These are phyloP conservation scores for Choristoneura rosaceana DNA, from an alignment of 2,888 invertebrate genomes.

Conservation along the genomic window DNA sequence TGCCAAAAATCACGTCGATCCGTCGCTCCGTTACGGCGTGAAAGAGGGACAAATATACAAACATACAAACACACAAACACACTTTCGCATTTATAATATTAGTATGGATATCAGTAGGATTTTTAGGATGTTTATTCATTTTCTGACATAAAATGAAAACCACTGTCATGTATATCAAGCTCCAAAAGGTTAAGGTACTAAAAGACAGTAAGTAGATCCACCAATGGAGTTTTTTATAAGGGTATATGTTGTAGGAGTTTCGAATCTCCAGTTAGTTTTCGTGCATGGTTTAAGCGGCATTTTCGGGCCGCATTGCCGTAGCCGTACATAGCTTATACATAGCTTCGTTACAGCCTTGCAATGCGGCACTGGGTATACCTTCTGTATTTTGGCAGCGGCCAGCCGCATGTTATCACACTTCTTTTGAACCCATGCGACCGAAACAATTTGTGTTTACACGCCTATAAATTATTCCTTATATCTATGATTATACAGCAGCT, in stretches of 20 bases:
- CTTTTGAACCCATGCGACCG: background rate
- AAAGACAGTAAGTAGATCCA: background rate
- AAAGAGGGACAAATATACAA: too few relatives aligned
- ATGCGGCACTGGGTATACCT: constrained; percentile 43
- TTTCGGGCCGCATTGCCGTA: constrained; percentile 45
- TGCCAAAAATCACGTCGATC: too few relatives aligned
- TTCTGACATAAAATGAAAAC: too few relatives aligned
- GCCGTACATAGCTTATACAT: constrained; percentile 37
- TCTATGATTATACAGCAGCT: too few relatives aligned
- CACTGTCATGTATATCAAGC: background rate
- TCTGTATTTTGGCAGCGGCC: constrained; percentile 28
- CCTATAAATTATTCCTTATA: too few relatives aligned
- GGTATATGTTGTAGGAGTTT: constrained; percentile 30
- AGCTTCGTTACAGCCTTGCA: constrained; percentile 47
- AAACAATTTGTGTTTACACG: background rate
- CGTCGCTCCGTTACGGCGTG: too few relatives aligned
- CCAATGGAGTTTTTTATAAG: constrained; percentile 17
- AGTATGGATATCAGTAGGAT: too few relatives aligned
- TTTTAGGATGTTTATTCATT: too few relatives aligned
- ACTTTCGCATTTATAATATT: too few relatives aligned
- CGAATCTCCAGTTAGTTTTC: constrained; percentile 10
- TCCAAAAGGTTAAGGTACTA: background rate
- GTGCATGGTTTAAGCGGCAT: constrained; percentile 42
- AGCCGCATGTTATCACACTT: constrained; percentile 7
- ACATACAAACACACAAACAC: too few relatives aligned